These are phyloP conservation scores for Cydia fagiglandana DNA, from an alignment of 1,140 invertebrate genomes.

Conservation along the genomic window DNA sequence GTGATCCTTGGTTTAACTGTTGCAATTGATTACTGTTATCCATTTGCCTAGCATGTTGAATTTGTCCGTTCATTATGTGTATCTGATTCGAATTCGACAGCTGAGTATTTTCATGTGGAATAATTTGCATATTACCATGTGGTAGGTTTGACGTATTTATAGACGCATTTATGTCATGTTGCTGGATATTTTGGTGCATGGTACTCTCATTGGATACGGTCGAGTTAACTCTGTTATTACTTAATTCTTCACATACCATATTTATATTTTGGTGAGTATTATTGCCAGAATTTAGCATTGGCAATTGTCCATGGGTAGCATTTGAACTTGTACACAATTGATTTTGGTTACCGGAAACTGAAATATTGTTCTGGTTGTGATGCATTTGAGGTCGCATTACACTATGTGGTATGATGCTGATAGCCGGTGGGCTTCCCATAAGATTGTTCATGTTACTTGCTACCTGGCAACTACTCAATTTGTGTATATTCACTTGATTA, in stretches of 20 bases:
- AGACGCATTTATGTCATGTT: constrained; percentile 58
- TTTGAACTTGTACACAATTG: constrained; percentile 68
- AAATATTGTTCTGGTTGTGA: constrained; percentile 65
- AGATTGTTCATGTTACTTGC: constrained; percentile 56
- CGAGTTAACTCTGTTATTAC: constrained; percentile 63
- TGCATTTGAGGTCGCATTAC: constrained; percentile 63
- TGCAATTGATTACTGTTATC: constrained; percentile 65
- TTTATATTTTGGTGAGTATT: constrained; percentile 68
- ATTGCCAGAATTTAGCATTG: constrained; percentile 64
- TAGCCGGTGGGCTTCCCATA: constrained; percentile 53
- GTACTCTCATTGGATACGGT: constrained; percentile 52
- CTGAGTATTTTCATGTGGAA: constrained; percentile 65
- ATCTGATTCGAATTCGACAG: constrained; percentile 63
- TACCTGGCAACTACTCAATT: constrained; percentile 72
- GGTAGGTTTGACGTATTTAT: constrained; percentile 58
- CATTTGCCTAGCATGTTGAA: constrained; percentile 65
- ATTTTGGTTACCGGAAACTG: constrained; percentile 64
- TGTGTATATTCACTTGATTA: constrained; percentile 70
- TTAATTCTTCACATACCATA: constrained; percentile 66
- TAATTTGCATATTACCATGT: constrained; percentile 69
- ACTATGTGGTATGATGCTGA: constrained; percentile 72
- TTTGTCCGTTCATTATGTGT: constrained; percentile 74
- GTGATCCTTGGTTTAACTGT: constrained; percentile 56
- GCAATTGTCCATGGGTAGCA: constrained; percentile 63
- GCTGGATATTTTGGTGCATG: constrained; percentile 57